Evolutionary conservation across 2,888 invertebrate genomes (phyloP), one percentile per base, ranked within the genome.

Genomic region (Caenorhabditis drosophilae): DNA sequence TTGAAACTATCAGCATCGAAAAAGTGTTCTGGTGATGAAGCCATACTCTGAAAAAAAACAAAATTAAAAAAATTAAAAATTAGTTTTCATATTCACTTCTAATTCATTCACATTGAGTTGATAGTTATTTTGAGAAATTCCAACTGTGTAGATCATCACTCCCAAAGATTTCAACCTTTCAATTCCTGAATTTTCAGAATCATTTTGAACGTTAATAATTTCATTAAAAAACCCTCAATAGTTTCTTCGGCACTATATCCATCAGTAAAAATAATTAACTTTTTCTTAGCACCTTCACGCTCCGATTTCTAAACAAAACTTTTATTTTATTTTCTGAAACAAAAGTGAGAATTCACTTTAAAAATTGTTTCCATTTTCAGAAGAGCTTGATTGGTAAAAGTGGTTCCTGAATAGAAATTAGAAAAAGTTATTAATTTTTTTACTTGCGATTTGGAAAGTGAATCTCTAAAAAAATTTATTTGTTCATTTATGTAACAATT

Each of bases 181-280:
- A 18, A 61, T 54, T 9, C 70, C 70, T 64, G 23, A 16, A 44
- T 57, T n/a, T n/a, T n/a, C n/a, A n/a, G n/a, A n/a, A n/a, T n/a
- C n/a, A n/a, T n/a, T n/a, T n/a, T n/a, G n/a, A n/a, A n/a, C n/a
- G n/a, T n/a, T n/a, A n/a, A n/a, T n/a, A n/a, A n/a, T n/a, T n/a
- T n/a, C n/a, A n/a, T n/a, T n/a, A n/a, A n/a, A n/a, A n/a, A n/a
- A n/a, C n/a, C n/a, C n/a, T n/a, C 50, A n/a, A 48, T 11, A 4
- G 71, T 67, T 35, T 63, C 60, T 25, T 71, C 71, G 1, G 62
- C 55, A 38, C 61, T 60, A 44, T 64, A 71, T 18, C 71, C 71
- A 45, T 71, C 71, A 2, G 71, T 68, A 38, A 71, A 71, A 15
- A 71, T 15, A 0, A 71, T 44, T 1, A 71, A 22, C 12, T 53